A percentile compares a stretch with the other conserved stretches of the same genome.
These are phyloP conservation scores for Nerophis ophidion DNA, from an alignment of 2,113 vertebrate genomes.

Conservation along the genomic window DNA sequence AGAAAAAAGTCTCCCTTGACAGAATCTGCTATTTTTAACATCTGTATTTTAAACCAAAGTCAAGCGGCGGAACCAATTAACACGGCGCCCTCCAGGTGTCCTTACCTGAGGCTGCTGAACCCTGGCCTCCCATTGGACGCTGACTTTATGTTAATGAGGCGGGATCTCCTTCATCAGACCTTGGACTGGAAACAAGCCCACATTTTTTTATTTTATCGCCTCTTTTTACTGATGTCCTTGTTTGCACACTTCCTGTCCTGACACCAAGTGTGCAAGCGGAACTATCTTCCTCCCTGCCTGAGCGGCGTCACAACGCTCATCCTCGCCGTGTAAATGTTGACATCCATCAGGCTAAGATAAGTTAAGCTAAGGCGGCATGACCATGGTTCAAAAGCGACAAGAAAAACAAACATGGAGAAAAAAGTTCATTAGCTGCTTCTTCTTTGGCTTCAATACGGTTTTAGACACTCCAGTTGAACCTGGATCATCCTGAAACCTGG, in stretches of 20 bases:
- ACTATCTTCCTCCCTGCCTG: conserved; percentile 53
- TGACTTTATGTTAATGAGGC: conserved; percentile 87
- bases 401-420: too few relatives aligned
- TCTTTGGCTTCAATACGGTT: too few relatives aligned
- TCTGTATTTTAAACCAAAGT: conserved; percentile 69
- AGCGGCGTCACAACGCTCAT: background rate
- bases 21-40: conserved; percentile 65
- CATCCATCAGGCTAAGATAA: conserved; percentile 45
- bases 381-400: too few relatives aligned
- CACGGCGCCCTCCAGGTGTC: conserved; percentile 78
- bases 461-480: too few relatives aligned
- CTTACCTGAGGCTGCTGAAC: conserved; percentile 84
- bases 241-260: conserved; percentile 52
- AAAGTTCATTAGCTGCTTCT: too few relatives aligned
- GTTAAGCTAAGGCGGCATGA: too few relatives aligned
- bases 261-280: conserved; percentile 45
- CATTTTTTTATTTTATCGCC: conserved; percentile 50
- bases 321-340: conserved; percentile 63
- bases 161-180: conserved; percentile 86
- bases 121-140: conserved; percentile 75
- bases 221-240: conserved; percentile 63
- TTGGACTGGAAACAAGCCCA: conserved; percentile 80
- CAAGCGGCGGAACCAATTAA: conserved; percentile 79
- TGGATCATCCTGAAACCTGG: too few relatives aligned
- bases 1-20: conserved; percentile 47